Conservation (phyloP, 2,113 vertebrate genomes). For the Alexandromys fortis region DNA sequence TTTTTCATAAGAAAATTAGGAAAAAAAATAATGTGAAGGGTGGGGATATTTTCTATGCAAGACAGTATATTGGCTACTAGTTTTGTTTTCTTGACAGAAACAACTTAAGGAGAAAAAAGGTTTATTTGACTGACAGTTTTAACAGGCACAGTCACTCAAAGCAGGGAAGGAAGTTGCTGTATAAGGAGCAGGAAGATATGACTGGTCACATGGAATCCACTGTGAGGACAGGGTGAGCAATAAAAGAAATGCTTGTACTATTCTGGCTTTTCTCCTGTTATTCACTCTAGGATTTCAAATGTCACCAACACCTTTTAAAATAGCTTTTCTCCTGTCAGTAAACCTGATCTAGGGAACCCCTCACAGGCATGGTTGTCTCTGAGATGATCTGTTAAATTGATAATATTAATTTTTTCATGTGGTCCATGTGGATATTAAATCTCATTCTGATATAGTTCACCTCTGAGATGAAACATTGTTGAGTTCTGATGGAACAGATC, state of each 20-base stretch:
- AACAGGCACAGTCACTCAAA: neutral
- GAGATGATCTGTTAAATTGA: neutral
- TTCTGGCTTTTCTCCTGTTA: neutral
- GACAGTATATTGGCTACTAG: neutral
- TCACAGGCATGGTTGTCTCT: too few species aligned
- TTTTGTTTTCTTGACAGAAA: neutral
- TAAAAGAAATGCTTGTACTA: neutral
- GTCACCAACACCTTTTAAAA: neutral
- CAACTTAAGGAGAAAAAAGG: neutral
- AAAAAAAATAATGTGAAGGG: neutral
- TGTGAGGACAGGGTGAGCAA: neutral
- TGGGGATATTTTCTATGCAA: neutral
- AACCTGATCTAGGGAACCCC: neutral
- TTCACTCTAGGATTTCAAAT: neutral
- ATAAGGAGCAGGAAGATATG: neutral
- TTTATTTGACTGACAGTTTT: neutral
- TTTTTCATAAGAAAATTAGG: neutral
- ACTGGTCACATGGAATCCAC: neutral
- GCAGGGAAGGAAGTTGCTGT: neutral
- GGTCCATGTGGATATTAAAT: neutral
- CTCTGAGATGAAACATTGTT: neutral
- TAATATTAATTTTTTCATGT: neutral
- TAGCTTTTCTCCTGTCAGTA: neutral
- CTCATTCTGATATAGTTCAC: neutral
- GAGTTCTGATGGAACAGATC: neutral